These are phyloP conservation scores for Phalloptychus januarius DNA, from an alignment of 2,797 vertebrate genomes.

Conservation along the genomic window DNA sequence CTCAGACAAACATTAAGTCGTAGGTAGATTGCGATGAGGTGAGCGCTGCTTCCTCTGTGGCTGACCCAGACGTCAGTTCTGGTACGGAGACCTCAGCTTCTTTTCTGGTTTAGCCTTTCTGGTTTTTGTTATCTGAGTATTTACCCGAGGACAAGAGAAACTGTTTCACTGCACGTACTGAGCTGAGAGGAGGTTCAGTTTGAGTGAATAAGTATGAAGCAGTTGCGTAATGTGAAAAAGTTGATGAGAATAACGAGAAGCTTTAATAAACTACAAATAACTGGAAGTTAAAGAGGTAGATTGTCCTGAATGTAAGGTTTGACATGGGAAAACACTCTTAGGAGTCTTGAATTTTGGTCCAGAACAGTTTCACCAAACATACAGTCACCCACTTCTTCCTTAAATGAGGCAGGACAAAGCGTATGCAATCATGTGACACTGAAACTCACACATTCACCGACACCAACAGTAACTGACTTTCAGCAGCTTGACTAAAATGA, in stretches of 20 bases:
- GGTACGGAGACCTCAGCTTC: constrained; percentile 27
- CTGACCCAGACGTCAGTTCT: constrained; percentile 30
- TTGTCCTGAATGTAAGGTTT: neutral
- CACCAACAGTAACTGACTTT: neutral
- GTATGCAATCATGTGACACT: constrained; percentile 25
- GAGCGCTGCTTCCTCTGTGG: constrained; percentile 31
- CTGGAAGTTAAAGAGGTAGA: neutral
- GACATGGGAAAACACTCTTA: neutral
- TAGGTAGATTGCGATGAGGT: constrained; percentile 23
- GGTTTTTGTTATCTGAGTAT: neutral
- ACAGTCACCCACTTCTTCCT: constrained; percentile 41
- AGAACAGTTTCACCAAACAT: neutral
- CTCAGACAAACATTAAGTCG: constrained; percentile 27
- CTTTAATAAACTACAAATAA: neutral
- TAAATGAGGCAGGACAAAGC: constrained; percentile 23
- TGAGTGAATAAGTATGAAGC: neutral
- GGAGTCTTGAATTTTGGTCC: neutral
- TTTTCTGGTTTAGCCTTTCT: constrained; percentile 35
- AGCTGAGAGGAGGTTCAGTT: neutral
- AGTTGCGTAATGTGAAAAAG: neutral
- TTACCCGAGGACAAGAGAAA: neutral
- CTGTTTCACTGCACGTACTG: neutral
- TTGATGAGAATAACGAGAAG: neutral
- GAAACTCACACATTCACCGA: constrained; percentile 7
- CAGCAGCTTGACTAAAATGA: neutral